Percentiles rank a stretch among this genome's conserved stretches.
Conservation (phyloP, 2,797 vertebrate genomes). For the Enteromius fasciolatus region DNA sequence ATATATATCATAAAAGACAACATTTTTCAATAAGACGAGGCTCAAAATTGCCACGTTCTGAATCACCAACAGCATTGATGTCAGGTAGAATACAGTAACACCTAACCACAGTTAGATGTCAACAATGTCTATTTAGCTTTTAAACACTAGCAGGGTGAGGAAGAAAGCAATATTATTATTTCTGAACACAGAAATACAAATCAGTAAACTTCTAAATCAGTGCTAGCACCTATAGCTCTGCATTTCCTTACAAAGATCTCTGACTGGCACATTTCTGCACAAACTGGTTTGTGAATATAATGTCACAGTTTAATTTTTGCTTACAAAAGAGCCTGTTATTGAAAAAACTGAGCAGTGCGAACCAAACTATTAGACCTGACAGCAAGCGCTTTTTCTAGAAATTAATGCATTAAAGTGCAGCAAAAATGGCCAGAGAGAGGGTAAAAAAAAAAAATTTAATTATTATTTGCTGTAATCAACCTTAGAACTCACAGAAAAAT, state of each 20-base stretch:
- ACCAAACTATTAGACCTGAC: not conserved
- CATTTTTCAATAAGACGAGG: not conserved
- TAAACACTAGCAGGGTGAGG: not conserved
- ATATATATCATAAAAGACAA: not conserved
- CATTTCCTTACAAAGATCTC: not conserved
- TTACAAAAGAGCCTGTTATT: not conserved
- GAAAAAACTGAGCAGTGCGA: not conserved
- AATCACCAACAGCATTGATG: not conserved
- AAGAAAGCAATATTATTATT: not conserved
- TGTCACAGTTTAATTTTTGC: not conserved
- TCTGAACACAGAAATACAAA: not conserved
- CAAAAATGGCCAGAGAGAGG: not conserved
- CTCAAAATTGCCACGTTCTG: not conserved
- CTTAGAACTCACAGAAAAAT: not conserved
- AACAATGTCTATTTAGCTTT: not conserved
- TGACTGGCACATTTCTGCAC: not conserved
- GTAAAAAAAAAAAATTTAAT: not conserved
- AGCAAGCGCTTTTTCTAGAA: not conserved
- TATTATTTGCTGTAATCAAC: slow-evolving; percentile 1
- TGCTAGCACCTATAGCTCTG: not conserved
- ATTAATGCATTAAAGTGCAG: not conserved
- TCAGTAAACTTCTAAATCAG: not conserved
- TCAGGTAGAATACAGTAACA: not conserved
- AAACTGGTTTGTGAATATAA: not conserved
- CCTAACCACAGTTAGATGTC: not conserved